A percentile compares a stretch with the other conserved stretches of the same genome.
Evolutionary conservation across 2,888 invertebrate genomes (phyloP).

Genomic region (Cheilosia soror): DNA sequence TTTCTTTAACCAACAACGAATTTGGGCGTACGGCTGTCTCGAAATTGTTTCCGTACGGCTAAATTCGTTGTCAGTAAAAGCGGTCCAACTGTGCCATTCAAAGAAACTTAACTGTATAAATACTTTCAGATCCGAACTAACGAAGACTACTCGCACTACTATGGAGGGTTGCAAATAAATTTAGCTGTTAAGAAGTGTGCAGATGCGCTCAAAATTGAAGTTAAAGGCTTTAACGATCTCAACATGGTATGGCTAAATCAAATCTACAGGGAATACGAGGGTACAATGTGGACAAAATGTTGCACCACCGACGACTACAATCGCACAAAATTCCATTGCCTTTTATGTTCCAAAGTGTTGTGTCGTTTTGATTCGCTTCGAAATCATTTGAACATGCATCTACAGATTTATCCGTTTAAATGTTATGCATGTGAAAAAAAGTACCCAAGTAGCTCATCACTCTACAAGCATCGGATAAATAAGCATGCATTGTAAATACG

Average conservation of each 20-base stretch:
- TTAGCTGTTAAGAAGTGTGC: conserved; percentile 15
- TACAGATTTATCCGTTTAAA: conserved; percentile 57
- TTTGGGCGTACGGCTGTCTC: too few species aligned
- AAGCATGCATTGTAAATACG: conserved; percentile 21
- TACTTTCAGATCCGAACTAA: conserved; percentile 28
- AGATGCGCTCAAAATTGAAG: conserved; percentile 26
- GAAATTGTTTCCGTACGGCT: too few species aligned
- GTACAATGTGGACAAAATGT: conserved; percentile 40
- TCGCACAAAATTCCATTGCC: conserved; percentile 36
- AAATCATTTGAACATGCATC: conserved; percentile 53
- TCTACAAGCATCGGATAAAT: conserved; percentile 14
- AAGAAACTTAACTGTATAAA: not conserved
- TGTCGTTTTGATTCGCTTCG: conserved; percentile 14
- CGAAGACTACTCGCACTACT: not conserved
- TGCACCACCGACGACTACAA: not conserved
- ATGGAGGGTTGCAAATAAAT: conserved; percentile 58
- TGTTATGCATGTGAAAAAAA: conserved; percentile 53
- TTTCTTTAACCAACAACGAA: too few species aligned
- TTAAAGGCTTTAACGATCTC: conserved; percentile 51
- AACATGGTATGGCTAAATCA: conserved; percentile 40
- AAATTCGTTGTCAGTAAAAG: not conserved
- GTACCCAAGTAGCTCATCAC: conserved; percentile 40
- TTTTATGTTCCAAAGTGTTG: conserved; percentile 48
- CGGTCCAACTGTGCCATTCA: not conserved
- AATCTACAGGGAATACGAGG: conserved; percentile 54